These are phyloP conservation scores for Oriolus oriolus DNA, from an alignment of 2,113 vertebrate genomes.

Conservation along the genomic window DNA sequence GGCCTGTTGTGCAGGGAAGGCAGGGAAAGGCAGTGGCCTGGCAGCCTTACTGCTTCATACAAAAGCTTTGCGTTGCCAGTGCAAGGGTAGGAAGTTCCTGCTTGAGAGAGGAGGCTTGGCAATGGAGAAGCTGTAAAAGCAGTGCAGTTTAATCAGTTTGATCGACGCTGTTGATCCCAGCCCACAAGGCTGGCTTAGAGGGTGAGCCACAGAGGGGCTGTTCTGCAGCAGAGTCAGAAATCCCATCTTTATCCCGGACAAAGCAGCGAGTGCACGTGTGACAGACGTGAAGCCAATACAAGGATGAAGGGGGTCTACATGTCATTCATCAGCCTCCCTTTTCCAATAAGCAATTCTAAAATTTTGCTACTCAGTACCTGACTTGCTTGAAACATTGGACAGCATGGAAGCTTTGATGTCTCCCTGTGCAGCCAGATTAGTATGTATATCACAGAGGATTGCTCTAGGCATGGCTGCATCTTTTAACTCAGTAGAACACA, in stretches of 20 bases:
- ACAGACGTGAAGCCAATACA: not conserved
- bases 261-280: rapidly evolving
- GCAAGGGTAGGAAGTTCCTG: not conserved
- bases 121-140: not conserved
- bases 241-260: conserved; percentile 6
- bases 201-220: not conserved
- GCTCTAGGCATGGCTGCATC: not conserved
- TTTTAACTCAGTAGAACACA: not conserved
- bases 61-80: not conserved
- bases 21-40: not conserved
- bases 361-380: not conserved
- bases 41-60: not conserved
- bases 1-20: not conserved
- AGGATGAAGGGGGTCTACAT: not conserved
- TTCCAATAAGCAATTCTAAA: not conserved
- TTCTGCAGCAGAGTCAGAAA: not conserved
- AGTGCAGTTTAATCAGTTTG: not conserved
- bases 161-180: not conserved
- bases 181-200: not conserved
- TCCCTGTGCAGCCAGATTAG: not conserved
- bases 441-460: not conserved
- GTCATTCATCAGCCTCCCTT: not conserved
- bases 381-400: not conserved
- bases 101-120: not conserved
- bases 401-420: not conserved